phyloP scores from a whole-genome alignment of 1,140 invertebrate genomes.

The Philopotamus ludificatus region DNA sequence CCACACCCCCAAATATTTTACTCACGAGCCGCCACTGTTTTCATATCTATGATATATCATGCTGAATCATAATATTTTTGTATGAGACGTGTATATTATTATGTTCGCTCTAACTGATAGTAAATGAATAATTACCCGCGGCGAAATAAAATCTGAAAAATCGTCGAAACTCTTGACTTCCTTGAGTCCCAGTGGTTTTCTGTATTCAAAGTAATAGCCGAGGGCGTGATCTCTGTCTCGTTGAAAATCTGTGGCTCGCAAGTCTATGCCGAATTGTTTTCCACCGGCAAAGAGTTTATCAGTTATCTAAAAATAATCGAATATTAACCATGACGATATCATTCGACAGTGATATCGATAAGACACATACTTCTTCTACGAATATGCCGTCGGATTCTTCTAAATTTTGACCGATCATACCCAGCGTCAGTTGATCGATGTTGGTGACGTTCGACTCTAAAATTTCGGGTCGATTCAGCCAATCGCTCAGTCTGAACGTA shows the following conservation, averaged over 20 bases:
- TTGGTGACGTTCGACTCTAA: slow-evolving; percentile 65
- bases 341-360: background rate
- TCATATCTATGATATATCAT: too few relatives aligned
- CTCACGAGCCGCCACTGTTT: too few relatives aligned
- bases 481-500: slow-evolving; percentile 71
- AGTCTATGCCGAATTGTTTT: slow-evolving; percentile 61
- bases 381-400: slow-evolving; percentile 62
- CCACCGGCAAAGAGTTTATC: slow-evolving; percentile 57
- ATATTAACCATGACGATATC: too few relatives aligned
- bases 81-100: too few relatives aligned
- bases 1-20: too few relatives aligned
- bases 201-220: slow-evolving; percentile 58
- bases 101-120: too few relatives aligned
- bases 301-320: slow-evolving; percentile 54
- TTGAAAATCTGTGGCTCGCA: slow-evolving; percentile 69
- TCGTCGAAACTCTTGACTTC: slow-evolving; percentile 63
- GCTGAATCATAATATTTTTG: too few relatives aligned
- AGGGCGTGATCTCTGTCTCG: slow-evolving; percentile 70
- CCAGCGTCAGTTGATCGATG: slow-evolving; percentile 71
- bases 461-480: slow-evolving; percentile 70
- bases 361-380: slow-evolving; percentile 57
- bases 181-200: slow-evolving; percentile 60
- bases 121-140: too few relatives aligned
- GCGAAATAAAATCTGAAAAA: slow-evolving; percentile 56
- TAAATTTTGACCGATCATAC: slow-evolving; percentile 62